Percentiles rank a stretch among this genome's conserved stretches.
These are phyloP conservation scores for Hoplostethus mediterraneus DNA, from an alignment of 2,797 vertebrate species.

Conservation along the genomic window DNA sequence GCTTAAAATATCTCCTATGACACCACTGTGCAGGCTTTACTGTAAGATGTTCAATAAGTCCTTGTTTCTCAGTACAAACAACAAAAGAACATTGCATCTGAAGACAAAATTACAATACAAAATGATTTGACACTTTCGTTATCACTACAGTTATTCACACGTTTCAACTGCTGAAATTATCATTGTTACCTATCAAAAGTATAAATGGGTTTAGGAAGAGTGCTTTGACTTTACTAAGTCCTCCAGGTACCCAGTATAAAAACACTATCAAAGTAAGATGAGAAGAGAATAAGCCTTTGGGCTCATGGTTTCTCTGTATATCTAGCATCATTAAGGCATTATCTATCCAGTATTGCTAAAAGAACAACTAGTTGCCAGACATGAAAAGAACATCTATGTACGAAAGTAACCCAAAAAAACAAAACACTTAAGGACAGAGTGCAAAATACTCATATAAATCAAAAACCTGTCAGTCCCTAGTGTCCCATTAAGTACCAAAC, in stretches of 20 bases:
- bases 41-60: constrained; percentile 34
- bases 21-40: constrained; percentile 43
- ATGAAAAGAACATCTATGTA: constrained; percentile 50
- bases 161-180: constrained; percentile 64
- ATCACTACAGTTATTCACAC: constrained; percentile 77
- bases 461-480: constrained; percentile 64
- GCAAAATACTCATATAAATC: constrained; percentile 76
- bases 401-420: constrained; percentile 52
- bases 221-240: constrained; percentile 53
- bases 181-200: constrained; percentile 76
- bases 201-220: constrained; percentile 69
- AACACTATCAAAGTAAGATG: constrained; percentile 68
- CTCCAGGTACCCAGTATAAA: constrained; percentile 64
- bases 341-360: constrained; percentile 85
- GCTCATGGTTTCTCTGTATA: constrained; percentile 60
- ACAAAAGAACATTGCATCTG: constrained; percentile 67
- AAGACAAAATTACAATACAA: constrained; percentile 72
- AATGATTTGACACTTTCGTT: constrained; percentile 72
- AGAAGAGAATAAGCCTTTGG: constrained; percentile 56
- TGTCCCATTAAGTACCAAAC: constrained; percentile 62
- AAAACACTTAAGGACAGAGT: constrained; percentile 70
- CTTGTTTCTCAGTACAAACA: constrained; percentile 64
- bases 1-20: constrained; percentile 33
- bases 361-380: constrained; percentile 69
- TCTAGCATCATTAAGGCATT: constrained; percentile 82